Conservation (phyloP, 1,140 invertebrate genomes). For the Acromyrmex charruanus region DNA sequence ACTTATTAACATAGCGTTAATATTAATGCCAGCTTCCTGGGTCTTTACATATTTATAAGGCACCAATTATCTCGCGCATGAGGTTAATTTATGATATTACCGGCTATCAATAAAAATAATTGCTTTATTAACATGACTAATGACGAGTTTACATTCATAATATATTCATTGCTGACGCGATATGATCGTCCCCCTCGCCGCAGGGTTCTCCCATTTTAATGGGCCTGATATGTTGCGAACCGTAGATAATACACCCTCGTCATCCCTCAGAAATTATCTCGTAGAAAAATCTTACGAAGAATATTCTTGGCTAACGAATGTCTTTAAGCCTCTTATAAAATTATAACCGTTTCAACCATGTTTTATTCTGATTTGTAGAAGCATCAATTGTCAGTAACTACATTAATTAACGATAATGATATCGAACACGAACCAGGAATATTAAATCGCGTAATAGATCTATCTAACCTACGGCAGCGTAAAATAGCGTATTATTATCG, state of each 20-base stretch:
- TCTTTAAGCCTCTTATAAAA: neutral
- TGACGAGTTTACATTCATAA: conserved; percentile 76
- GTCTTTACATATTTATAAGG: conserved; percentile 80
- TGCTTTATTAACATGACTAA: conserved; percentile 80
- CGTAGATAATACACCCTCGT: conserved; percentile 36
- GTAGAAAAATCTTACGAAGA: conserved; percentile 23
- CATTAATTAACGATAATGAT: conserved; percentile 31
- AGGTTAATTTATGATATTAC: conserved; percentile 79
- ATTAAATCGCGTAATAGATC: neutral
- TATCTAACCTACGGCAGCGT: neutral
- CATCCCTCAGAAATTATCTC: neutral
- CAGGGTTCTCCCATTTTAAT: conserved; percentile 57
- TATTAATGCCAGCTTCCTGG: conserved; percentile 66
- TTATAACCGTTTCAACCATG: neutral
- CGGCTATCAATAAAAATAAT: conserved; percentile 80
- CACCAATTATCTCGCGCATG: conserved; percentile 73
- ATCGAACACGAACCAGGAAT: neutral
- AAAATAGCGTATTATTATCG: neutral
- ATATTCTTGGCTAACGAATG: conserved; percentile 1
- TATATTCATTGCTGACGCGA: conserved; percentile 67
- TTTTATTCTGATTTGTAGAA: conserved; percentile 25
- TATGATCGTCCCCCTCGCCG: conserved; percentile 35
- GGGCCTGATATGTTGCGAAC: conserved; percentile 31
- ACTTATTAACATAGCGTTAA: conserved; percentile 74
- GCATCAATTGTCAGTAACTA: neutral